phyloP scores from a whole-genome alignment of 2,797 vertebrate genomes.

The Sorex maritimensis region DNA sequence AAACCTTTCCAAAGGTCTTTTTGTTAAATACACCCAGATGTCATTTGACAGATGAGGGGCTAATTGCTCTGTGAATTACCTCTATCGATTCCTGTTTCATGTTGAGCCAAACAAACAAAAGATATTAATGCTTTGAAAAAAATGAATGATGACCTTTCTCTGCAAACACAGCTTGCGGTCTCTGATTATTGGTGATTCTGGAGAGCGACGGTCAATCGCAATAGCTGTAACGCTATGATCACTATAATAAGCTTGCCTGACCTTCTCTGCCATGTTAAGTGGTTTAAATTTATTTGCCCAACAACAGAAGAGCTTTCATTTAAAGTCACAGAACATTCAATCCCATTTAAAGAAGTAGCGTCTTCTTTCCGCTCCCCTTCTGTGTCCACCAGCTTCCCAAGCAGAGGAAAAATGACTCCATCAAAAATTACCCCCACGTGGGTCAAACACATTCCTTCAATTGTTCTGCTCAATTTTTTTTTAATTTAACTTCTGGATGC shows the following conservation, averaged over 20 bases:
- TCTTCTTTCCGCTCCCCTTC: constrained; percentile 77
- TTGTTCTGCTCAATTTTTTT: constrained; percentile 45
- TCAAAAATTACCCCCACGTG: rapidly evolving
- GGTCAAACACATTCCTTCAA: neutral
- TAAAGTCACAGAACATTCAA: constrained; percentile 94
- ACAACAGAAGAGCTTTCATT: constrained; percentile 93
- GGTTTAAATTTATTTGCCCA: constrained; percentile 95
- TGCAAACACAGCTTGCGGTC: constrained; percentile 95
- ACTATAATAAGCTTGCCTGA: constrained; percentile 95
- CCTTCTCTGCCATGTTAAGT: constrained; percentile 95
- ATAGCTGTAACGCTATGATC: constrained; percentile 95
- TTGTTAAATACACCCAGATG: constrained; percentile 94
- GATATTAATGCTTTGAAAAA: constrained; percentile 95
- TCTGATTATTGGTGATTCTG: constrained; percentile 95
- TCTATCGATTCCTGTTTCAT: constrained; percentile 96
- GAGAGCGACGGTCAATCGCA: constrained; percentile 94
- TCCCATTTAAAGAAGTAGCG: constrained; percentile 89
- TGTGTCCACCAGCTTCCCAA: neutral
- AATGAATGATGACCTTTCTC: constrained; percentile 97
- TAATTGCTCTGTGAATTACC: constrained; percentile 96
- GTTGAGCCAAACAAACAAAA: constrained; percentile 96
- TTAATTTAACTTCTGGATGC: neutral
- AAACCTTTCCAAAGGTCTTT: constrained; percentile 94
- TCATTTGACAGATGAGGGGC: constrained; percentile 94
- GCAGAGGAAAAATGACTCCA: neutral